phyloP scores from a whole-genome alignment of 1,140 invertebrate species.

The Cryptotermes secundus region DNA sequence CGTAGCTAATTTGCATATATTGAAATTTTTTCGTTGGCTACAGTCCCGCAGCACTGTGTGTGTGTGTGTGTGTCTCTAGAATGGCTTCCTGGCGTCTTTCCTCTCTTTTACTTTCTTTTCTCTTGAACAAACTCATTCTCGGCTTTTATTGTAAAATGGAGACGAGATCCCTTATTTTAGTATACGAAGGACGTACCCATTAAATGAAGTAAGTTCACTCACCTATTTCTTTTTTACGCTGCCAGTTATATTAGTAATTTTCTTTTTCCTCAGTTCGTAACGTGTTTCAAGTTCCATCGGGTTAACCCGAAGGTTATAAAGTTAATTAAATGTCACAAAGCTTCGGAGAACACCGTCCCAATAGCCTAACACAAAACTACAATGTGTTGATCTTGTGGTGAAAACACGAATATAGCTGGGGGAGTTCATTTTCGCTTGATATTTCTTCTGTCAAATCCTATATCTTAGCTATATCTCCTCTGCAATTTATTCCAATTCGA shows the following conservation, averaged over 20 bases:
- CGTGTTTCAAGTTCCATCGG: neutral
- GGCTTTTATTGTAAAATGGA: neutral
- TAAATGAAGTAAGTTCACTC: neutral
- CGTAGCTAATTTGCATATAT: constrained; percentile 8
- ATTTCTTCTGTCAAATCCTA: no score
- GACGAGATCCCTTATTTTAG: neutral
- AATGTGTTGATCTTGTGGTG: neutral
- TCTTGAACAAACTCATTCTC: neutral
- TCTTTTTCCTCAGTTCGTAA: neutral
- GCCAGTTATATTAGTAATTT: neutral
- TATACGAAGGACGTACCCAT: neutral
- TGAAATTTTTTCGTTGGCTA: neutral
- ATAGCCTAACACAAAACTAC: neutral
- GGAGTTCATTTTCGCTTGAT: no score
- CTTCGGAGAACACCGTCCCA: neutral
- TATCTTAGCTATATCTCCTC: no score
- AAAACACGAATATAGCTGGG: neutral
- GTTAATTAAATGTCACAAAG: neutral
- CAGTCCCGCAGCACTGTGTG: neutral
- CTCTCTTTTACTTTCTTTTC: neutral
- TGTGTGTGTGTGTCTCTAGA: neutral
- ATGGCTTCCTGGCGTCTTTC: neutral
- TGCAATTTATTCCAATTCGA: no score
- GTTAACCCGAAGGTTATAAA: neutral
- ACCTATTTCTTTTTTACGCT: neutral